A percentile compares a stretch with the other conserved stretches of the same genome.
phyloP scores from a whole-genome alignment of 1,140 invertebrate species.

The Saccostrea glomerata region DNA sequence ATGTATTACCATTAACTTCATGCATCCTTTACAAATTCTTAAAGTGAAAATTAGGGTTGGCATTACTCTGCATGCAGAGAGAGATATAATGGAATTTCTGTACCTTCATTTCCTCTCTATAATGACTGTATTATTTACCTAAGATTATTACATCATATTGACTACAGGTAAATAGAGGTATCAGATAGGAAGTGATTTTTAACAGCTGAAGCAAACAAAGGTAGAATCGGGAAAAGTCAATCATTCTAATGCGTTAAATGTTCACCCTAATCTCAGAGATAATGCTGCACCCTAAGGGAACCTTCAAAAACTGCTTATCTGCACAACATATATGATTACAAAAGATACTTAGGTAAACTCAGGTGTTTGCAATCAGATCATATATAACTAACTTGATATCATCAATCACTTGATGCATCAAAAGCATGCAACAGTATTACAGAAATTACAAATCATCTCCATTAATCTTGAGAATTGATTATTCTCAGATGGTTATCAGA shows the following conservation, averaged over 20 bases:
- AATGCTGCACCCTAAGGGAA: not conserved
- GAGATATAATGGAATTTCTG: not conserved
- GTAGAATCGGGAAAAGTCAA: not conserved
- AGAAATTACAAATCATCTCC: too few relatives aligned
- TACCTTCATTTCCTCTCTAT: not conserved
- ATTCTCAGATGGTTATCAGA: too few relatives aligned
- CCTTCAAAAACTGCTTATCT: not conserved
- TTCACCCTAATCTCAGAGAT: not conserved
- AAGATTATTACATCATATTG: not conserved
- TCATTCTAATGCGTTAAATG: not conserved
- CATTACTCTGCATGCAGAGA: not conserved
- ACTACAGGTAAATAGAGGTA: not conserved
- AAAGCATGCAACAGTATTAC: too few relatives aligned
- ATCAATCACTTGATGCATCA: too few relatives aligned
- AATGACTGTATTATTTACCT: not conserved
- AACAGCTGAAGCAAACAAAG: not conserved
- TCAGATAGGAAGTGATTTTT: not conserved
- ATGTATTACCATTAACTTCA: too few relatives aligned
- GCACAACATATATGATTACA: not conserved
- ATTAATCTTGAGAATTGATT: too few relatives aligned
- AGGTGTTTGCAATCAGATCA: not conserved
- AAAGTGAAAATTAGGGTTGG: not conserved
- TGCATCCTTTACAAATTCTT: too few relatives aligned
- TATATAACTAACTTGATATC: not conserved
- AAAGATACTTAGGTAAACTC: not conserved